These are phyloP conservation scores for Nestor notabilis DNA, from an alignment of 2,113 vertebrate species.

Conservation along the genomic window DNA sequence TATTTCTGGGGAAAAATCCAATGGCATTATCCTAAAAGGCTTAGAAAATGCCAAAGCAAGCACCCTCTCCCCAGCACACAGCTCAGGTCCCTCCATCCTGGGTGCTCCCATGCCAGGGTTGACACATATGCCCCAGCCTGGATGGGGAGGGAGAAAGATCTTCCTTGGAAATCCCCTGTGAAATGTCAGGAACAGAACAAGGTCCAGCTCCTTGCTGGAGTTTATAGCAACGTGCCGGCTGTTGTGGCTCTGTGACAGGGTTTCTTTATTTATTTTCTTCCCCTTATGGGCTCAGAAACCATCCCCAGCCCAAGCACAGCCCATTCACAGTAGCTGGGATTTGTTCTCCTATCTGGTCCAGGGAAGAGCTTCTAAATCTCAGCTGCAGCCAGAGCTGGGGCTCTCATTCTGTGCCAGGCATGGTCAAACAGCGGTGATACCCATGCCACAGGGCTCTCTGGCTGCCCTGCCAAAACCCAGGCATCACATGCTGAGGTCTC, in stretches of 20 bases:
- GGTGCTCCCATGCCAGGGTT: neutral
- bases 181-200: neutral
- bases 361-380: neutral
- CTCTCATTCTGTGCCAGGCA: neutral
- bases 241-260: neutral
- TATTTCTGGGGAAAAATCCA: neutral
- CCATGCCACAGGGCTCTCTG: neutral
- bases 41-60: neutral
- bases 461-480: neutral
- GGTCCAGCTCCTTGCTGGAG: neutral
- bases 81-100: accelerated
- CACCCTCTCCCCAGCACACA: accelerated
- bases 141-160: neutral
- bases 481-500: accelerated
- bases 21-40: neutral
- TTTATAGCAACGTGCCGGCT: neutral
- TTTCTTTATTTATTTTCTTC: slow-evolving; percentile 52
- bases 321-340: neutral
- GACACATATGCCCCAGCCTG: accelerated
- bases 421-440: accelerated
- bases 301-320: neutral
- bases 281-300: slow-evolving; percentile 37
- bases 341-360: neutral
- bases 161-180: neutral
- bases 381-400: neutral